These are phyloP conservation scores for Colius striatus DNA, from an alignment of 2,113 vertebrate genomes.

Conservation along the genomic window DNA sequence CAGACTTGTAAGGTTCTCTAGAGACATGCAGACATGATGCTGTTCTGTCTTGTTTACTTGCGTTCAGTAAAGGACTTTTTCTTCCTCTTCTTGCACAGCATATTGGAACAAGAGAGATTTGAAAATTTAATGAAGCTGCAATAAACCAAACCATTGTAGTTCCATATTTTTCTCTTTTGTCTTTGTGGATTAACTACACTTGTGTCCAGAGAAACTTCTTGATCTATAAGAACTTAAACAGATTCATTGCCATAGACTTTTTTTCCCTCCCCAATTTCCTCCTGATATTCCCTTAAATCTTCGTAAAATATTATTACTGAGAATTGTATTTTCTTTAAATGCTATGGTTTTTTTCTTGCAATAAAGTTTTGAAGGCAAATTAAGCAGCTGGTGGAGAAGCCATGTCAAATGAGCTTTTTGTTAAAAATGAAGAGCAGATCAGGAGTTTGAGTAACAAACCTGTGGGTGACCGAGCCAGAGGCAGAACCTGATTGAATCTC, in stretches of 20 bases:
- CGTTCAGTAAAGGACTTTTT: not conserved
- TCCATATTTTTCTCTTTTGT: not conserved
- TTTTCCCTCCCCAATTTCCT: not conserved
- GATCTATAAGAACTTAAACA: not conserved
- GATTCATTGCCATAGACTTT: not conserved
- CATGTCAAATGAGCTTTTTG: not conserved
- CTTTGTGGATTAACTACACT: not conserved
- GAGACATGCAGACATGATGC: not conserved
- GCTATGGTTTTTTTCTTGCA: not conserved
- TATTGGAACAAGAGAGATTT: not conserved
- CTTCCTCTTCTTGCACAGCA: not conserved
- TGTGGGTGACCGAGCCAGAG: not conserved
- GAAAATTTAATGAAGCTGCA: conserved; percentile 25
- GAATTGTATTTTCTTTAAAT: not conserved
- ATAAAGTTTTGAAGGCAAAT: not conserved
- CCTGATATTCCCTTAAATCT: not conserved
- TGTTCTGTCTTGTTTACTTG: not conserved
- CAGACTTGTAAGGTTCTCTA: not conserved
- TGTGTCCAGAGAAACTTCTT: not conserved
- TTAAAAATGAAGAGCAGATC: not conserved
- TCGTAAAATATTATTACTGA: not conserved
- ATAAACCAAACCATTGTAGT: not conserved
- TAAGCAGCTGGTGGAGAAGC: not conserved
- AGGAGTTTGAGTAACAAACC: not conserved
- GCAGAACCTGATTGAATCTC: not conserved